Evolutionary conservation across 2,797 vertebrate genomes (phyloP).

Genomic region (Cossypha caffra): DNA sequence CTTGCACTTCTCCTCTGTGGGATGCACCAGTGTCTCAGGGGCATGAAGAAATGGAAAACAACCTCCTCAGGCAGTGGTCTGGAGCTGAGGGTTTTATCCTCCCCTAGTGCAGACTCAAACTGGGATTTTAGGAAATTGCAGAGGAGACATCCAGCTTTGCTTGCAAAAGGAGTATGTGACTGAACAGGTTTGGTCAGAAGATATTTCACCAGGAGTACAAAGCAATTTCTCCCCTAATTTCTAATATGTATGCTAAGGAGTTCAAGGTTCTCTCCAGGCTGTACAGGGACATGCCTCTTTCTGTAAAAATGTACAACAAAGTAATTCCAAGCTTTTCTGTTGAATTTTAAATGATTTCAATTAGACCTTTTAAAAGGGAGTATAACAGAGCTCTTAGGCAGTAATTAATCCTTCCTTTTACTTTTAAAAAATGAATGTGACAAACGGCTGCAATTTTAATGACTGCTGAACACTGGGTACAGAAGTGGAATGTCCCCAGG

Average conservation of each 20-base stretch:
- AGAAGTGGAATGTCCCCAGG: background rate
- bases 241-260: background rate
- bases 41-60: background rate
- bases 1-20: background rate
- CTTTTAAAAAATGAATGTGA: background rate
- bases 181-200: background rate
- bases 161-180: background rate
- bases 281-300: background rate
- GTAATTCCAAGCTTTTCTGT: background rate
- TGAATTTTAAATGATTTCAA: background rate
- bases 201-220: background rate
- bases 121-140: background rate
- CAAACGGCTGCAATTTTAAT: background rate
- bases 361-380: background rate
- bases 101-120: background rate
- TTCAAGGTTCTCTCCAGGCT: background rate
- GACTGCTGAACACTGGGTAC: background rate
- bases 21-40: background rate
- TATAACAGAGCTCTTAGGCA: background rate
- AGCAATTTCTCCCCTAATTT: background rate
- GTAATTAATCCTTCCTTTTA: constrained; percentile 1
- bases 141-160: background rate
- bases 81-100: background rate
- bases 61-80: background rate
- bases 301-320: background rate